Percentiles rank a stretch among this genome's conserved stretches.
Evolutionary conservation across 2,888 invertebrate genomes (phyloP).

Genomic region (Leucozona laternaria): DNA sequence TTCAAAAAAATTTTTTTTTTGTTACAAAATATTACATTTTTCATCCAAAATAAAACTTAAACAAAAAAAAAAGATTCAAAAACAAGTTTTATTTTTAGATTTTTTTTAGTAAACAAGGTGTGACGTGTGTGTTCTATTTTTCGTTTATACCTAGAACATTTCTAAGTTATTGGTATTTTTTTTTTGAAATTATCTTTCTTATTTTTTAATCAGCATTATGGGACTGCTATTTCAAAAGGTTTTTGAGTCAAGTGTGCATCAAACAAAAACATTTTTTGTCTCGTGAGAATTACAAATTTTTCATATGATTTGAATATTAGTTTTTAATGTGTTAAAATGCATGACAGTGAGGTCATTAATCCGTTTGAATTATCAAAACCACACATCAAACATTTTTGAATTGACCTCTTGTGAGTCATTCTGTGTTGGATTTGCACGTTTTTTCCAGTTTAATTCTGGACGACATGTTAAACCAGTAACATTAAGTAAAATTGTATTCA

Average conservation of each 20-base stretch:
- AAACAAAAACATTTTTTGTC: too few species aligned
- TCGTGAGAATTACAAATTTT: too few species aligned
- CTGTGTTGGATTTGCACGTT: background rate
- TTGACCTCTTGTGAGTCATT: too few species aligned
- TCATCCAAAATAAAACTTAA: background rate
- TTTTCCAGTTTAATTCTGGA: background rate
- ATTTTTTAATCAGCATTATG: background rate
- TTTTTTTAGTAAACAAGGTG: background rate
- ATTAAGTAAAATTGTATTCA: background rate
- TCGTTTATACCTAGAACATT: background rate
- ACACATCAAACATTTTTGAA: too few species aligned
- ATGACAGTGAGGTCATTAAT: background rate
- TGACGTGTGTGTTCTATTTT: slow-evolving; percentile 12
- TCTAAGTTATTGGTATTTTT: background rate
- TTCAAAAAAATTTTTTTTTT: too few species aligned
- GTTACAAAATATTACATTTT: slow-evolving; percentile 10
- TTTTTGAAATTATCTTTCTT: background rate
- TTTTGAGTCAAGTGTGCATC: too few species aligned
- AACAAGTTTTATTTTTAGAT: slow-evolving; percentile 10
- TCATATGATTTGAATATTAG: background rate
- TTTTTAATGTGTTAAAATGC: too few species aligned
- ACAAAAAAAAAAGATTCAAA: background rate
- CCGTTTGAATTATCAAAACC: background rate
- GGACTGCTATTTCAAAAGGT: too few species aligned
- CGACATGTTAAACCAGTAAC: background rate